Evolutionary conservation across 2,888 invertebrate genomes (phyloP).

Genomic region (Julus scandinavius): DNA sequence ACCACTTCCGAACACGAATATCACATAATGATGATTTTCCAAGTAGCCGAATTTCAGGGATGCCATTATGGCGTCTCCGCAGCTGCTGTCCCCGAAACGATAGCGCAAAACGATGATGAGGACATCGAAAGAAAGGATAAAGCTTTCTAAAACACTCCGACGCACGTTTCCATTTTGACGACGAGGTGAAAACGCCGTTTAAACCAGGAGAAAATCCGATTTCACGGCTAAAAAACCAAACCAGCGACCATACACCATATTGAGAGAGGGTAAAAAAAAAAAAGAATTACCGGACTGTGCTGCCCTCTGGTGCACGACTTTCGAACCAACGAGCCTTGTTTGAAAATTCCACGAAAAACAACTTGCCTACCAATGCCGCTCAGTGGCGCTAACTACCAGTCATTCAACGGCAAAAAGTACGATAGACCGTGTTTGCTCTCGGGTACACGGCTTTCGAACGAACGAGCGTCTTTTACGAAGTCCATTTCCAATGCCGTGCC

Average conservation of each 20-base stretch:
- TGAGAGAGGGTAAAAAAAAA: background rate
- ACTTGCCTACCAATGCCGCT: background rate
- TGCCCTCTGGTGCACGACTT: background rate
- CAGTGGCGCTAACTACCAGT: background rate
- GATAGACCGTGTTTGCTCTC: too few species aligned
- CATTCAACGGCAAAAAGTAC: too few species aligned
- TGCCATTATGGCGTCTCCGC: slow-evolving; percentile 51
- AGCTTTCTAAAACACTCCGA: background rate
- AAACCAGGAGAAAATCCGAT: background rate
- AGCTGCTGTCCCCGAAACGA: slow-evolving; percentile 5
- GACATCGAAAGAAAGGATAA: background rate
- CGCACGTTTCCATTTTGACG: background rate
- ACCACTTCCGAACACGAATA: background rate
- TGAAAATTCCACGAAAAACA: background rate
- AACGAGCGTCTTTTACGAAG: too few species aligned
- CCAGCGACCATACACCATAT: background rate
- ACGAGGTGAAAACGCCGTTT: background rate
- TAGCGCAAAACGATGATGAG: background rate
- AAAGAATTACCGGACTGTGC: background rate
- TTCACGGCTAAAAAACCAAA: background rate
- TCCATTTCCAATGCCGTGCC: too few species aligned
- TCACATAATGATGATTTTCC: slow-evolving; percentile 3
- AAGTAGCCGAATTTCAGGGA: background rate
- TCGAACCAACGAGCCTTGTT: background rate
- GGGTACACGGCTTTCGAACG: too few species aligned